These are phyloP conservation scores for Drosophila antonietae DNA, from an alignment of 2,888 invertebrate species.

Conservation along the genomic window DNA sequence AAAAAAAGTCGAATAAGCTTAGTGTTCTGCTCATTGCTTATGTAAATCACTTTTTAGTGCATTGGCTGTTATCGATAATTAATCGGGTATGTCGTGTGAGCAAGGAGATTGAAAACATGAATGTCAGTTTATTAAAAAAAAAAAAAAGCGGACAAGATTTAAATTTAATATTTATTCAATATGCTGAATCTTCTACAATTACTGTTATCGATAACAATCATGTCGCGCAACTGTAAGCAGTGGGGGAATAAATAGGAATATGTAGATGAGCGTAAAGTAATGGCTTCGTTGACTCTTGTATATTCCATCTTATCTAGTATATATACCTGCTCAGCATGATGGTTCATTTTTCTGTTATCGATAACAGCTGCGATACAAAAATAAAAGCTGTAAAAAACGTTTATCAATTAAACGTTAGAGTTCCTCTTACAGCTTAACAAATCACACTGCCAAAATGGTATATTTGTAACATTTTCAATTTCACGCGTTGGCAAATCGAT, in stretches of 20 bases:
- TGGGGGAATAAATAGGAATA: neutral
- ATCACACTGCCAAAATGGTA: neutral
- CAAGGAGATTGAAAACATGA: no score
- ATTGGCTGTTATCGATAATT: no score
- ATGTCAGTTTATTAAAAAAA: no score
- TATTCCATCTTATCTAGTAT: neutral
- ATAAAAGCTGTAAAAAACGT: no score
- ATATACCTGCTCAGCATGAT: neutral
- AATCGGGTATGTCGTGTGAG: no score
- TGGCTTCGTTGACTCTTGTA: neutral
- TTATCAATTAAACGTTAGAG: neutral
- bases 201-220: slow-evolving; percentile 9
- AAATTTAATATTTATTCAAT: no score
- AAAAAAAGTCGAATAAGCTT: no score
- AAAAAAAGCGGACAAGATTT: no score
- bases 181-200: no score
- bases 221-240: no score
- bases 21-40: no score
- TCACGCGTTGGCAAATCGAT: neutral
- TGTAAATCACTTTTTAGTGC: no score
- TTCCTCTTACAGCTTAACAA: neutral
- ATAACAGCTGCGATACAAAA: neutral
- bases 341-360: neutral
- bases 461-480: neutral
- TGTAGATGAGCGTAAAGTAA: neutral